Percentiles rank a stretch among this genome's conserved stretches.
These are phyloP conservation scores for Amblyraja radiata DNA, from an alignment of 2,797 vertebrate species.

Conservation along the genomic window DNA sequence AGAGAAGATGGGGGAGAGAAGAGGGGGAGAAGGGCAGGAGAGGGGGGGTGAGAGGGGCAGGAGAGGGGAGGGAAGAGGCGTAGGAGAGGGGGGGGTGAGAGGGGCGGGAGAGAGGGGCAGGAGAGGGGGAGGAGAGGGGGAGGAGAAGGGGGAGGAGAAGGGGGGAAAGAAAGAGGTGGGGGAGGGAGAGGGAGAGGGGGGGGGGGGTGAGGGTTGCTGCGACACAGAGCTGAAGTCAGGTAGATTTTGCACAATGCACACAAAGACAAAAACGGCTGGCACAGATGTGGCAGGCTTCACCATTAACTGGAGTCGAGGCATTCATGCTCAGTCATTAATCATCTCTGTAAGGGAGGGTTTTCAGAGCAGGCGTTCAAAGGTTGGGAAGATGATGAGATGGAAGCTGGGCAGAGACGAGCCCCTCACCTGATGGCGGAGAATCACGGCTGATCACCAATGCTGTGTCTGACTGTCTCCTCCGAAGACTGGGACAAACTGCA, in stretches of 20 bases:
- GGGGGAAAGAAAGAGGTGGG: neutral
- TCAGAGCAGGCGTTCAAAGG: neutral
- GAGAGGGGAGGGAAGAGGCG: too few species aligned
- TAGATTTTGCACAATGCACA: neutral
- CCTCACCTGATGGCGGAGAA: neutral
- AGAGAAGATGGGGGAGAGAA: too few species aligned
- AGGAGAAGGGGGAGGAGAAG: neutral
- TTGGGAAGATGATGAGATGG: neutral
- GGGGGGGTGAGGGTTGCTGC: neutral
- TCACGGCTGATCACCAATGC: too few species aligned
- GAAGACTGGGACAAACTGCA: too few species aligned
- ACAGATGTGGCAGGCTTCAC: constrained; percentile 22
- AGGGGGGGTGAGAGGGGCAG: too few species aligned
- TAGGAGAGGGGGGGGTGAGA: too few species aligned
- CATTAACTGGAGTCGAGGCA: neutral
- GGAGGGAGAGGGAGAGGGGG: neutral
- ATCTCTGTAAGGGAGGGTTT: neutral
- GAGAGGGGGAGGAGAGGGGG: neutral
- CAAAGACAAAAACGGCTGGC: neutral
- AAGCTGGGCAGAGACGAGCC: neutral
- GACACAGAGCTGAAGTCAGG: neutral
- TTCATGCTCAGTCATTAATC: neutral
- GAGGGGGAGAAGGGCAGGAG: too few species aligned
- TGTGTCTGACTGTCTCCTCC: too few species aligned
- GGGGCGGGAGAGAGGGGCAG: too few species aligned